A percentile compares a stretch with the other conserved stretches of the same genome.
These are phyloP conservation scores for Catharus ustulatus DNA, from an alignment of 2,797 vertebrate genomes.

Conservation along the genomic window DNA sequence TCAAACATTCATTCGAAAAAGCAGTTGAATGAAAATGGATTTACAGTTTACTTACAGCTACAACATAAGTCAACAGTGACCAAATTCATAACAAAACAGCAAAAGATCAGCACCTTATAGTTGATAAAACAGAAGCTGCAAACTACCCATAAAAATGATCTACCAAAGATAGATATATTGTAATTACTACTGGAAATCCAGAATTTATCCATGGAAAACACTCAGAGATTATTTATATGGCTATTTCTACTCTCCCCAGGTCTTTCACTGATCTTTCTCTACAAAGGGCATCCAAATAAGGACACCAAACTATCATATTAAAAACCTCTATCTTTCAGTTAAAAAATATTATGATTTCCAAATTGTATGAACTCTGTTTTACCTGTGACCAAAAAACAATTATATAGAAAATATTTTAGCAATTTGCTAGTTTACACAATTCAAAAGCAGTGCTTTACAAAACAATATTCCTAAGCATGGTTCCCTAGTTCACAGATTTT, in stretches of 20 bases:
- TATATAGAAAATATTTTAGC: background rate
- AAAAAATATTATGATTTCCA: background rate
- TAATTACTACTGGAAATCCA: background rate
- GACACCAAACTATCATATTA: background rate
- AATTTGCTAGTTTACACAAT: background rate
- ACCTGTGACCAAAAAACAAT: background rate
- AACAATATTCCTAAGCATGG: background rate
- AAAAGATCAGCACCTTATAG: background rate
- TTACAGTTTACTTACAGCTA: constrained; percentile 54
- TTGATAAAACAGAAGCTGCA: constrained; percentile 4
- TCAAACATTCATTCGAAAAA: background rate
- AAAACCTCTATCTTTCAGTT: background rate
- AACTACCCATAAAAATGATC: background rate
- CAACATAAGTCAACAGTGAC: constrained; percentile 23
- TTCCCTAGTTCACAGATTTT: background rate
- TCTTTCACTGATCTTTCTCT: background rate
- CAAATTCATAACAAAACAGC: background rate
- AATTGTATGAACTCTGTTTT: background rate
- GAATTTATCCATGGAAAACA: background rate
- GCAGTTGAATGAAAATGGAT: constrained; percentile 40
- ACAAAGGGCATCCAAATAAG: background rate
- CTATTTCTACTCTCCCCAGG: background rate
- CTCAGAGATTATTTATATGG: background rate
- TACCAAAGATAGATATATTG: background rate
- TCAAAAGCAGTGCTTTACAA: background rate